Evolutionary conservation across 2,888 invertebrate genomes (phyloP), one percentile per base, ranked within the genome.

Genomic region (Drosophila cracens): DNA sequence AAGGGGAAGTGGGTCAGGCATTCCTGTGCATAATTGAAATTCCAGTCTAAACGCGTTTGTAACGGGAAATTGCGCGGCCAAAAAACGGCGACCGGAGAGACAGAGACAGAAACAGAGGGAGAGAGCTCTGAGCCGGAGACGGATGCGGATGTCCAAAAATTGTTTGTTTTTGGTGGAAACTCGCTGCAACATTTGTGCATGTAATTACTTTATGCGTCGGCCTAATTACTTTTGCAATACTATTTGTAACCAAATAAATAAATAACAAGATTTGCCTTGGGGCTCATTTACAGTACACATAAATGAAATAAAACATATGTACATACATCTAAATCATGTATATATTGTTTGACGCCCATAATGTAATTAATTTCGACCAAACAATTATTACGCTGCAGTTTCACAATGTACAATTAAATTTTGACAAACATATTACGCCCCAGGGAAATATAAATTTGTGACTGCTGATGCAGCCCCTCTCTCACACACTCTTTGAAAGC

Each of bases 11-110:
- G 59, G 56, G 76, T 56, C 66, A 31, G 83, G 74, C 77, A 80
- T 84, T 85, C 89, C 85, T 89, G 89, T 82, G 85, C 85, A 85
- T 85, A 85, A 85, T 85, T 85, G 88, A 85, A 85, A 85, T 85
- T 84, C 90, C 88, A 85, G 88, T 82, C 85, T 87, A 85, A 85
- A 74, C 85, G 85, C 85, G 85, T 89, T 85, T 89, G 85, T 77
- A 74, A 87, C 89, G 86, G 85, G 85, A 85, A 85, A 85, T 85
- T 85, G 86, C 87, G 89, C 76, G 81, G 52, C 84, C 87, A 74
- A 87, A 87, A 74, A 75, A 69, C 48, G 77, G 67, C 70, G 51
- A 51, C 66, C 80, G 71, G 57, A 57, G 46, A 46, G 4, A 46
- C 21, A 36, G 21, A 5, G 18, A 27, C 8, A 27, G 38, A 13